Base-by-base conservation (phyloP, 2,888 invertebrate genomes). In the Lacanobia oleracea region DNA sequence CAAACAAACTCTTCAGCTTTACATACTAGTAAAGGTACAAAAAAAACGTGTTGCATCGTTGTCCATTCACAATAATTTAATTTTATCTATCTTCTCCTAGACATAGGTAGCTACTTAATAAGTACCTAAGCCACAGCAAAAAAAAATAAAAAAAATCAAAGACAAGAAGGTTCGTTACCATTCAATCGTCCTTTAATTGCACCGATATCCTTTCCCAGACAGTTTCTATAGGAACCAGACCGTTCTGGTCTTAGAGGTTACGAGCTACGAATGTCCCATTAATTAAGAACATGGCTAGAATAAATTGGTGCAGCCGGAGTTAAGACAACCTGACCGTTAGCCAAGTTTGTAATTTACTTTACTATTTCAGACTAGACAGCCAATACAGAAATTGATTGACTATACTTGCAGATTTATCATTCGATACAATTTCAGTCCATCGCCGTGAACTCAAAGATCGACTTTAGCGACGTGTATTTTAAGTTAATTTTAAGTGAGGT, bases 301-400 rank as follows among this genome's bases (percentile, higher is more conserved):
- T 75, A 73, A 78, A 77, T 70, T 78, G 69, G 71, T 62, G 63
- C 59, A 68, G 50, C 33, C 14, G 45, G 21, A 61, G 50, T 53
- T 77, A 45, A 40, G 51, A 51, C 21, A 33, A 69, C 48, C 53
- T 57, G 56, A 61, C 51, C 48, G 45, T 33, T 33, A 57, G 81
- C 69, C 57, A 77, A 83, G 75, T 79, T 84, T 40, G 51, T 79
- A 81, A 83, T 83, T 82, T 64, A 74, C 73, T 80, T 71, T 63
- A 62, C 71, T 40, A 18, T 18, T 18, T 40, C 27, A 62, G 54
- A 72, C 43, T 79, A 23, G 21, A 53, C 18, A 48, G 18, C 48
- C 48, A 48, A 48, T 48, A 48, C 18, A 48, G 7, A 18, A 18
- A 48, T 18, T 16, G 48, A 48, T 18, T 8, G 7, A 48, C 48